Conservation (phyloP, 2,888 invertebrate species). For the Patella ulyssiponensis region DNA sequence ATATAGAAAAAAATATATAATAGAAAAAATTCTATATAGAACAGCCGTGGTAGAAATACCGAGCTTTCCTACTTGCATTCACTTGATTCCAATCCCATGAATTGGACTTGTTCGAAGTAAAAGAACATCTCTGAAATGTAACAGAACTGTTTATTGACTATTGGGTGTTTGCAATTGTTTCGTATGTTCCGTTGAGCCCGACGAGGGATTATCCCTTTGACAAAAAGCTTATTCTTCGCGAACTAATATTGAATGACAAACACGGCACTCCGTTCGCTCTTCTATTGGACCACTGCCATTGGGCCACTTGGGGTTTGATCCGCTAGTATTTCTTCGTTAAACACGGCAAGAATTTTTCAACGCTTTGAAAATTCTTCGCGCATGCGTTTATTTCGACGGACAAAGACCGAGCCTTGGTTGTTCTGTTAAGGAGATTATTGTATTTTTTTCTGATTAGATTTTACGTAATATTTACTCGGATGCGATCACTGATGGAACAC, state of each 20-base stretch:
- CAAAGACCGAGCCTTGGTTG: constrained; percentile 22
- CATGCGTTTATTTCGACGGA: constrained; percentile 20
- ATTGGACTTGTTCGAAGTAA: not conserved
- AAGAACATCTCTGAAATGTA: not conserved
- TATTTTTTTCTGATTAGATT: constrained; percentile 21
- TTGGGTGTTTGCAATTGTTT: constrained; percentile 27
- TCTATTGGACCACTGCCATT: constrained; percentile 22
- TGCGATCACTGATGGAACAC: constrained; percentile 13
- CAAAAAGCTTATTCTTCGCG: constrained; percentile 27
- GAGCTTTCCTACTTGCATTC: not conserved
- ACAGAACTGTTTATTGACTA: constrained; percentile 14
- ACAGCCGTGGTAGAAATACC: too few species aligned
- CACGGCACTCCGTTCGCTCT: constrained; percentile 23
- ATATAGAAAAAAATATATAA: too few species aligned
- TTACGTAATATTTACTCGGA: constrained; percentile 35
- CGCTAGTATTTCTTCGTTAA: constrained; percentile 11
- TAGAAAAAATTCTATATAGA: too few species aligned
- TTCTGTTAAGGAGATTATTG: constrained; percentile 26
- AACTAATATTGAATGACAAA: constrained; percentile 29
- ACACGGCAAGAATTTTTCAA: constrained; percentile 23
- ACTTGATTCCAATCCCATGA: constrained; percentile 12
- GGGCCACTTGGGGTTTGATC: constrained; percentile 15
- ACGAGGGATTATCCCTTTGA: constrained; percentile 30
- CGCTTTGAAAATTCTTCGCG: constrained; percentile 20
- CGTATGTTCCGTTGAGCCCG: constrained; percentile 27